These are phyloP conservation scores for Arenicola marina DNA, from an alignment of 2,888 invertebrate genomes.

Conservation along the genomic window DNA sequence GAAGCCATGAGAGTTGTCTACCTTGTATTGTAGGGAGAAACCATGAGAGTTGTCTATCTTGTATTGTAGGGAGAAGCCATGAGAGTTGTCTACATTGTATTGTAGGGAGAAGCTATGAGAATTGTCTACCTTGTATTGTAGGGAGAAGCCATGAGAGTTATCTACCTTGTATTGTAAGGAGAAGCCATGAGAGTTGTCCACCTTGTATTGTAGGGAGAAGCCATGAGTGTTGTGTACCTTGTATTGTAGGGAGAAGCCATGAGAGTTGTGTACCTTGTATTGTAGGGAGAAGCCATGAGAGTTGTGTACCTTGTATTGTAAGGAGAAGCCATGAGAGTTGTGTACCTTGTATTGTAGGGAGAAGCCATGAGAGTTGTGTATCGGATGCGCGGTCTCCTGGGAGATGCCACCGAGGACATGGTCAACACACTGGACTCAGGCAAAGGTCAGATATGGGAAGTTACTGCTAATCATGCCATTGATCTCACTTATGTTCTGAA, in stretches of 20 bases:
- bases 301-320: slow-evolving; percentile 83
- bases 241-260: slow-evolving; percentile 84
- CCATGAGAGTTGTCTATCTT: slow-evolving; percentile 96
- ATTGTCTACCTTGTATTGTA: slow-evolving; percentile 83
- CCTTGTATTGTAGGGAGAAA: slow-evolving; percentile 77
- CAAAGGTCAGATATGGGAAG: slow-evolving; percentile 59
- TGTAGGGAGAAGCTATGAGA: slow-evolving; percentile 89
- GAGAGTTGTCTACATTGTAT: slow-evolving; percentile 83
- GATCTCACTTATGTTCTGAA: too few species aligned
- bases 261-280: slow-evolving; percentile 90
- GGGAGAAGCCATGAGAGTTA: slow-evolving; percentile 94
- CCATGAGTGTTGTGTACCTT: slow-evolving; percentile 96
- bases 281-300: slow-evolving; percentile 89
- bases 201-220: slow-evolving; percentile 77
- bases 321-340: slow-evolving; percentile 94
- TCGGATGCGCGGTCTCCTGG: slow-evolving; percentile 94
- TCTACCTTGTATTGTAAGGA: slow-evolving; percentile 79
- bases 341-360: slow-evolving; percentile 79
- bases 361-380: slow-evolving; percentile 98
- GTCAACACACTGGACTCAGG: slow-evolving; percentile 89
- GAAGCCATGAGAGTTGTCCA: slow-evolving; percentile 98
- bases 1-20: slow-evolving; percentile 98
- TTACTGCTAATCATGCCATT: not conserved
- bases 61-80: slow-evolving; percentile 84
- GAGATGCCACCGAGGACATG: slow-evolving; percentile 99